Evolutionary conservation across 2,888 invertebrate genomes (phyloP).

Genomic region (Spisula solida): DNA sequence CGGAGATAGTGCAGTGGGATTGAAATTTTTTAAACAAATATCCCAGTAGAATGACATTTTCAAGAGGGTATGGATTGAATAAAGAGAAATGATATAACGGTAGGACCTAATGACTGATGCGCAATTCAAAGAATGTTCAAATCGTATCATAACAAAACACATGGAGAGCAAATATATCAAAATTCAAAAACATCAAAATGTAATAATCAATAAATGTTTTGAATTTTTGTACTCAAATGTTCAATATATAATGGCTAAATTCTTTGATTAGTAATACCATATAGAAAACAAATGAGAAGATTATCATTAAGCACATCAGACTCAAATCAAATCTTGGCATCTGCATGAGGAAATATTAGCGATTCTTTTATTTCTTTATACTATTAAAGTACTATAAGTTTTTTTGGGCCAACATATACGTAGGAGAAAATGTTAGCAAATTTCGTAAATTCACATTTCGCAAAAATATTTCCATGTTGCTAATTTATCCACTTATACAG

Average conservation of each 20-base stretch:
- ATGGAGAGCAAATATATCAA: not conserved
- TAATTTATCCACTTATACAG: no score
- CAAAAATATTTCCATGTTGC: no score
- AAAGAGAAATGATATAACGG: slow-evolving; percentile 6
- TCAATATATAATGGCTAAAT: not conserved
- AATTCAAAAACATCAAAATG: not conserved
- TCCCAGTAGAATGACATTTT: not conserved
- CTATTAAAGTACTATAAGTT: no score
- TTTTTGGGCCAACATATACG: no score
- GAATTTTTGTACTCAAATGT: not conserved
- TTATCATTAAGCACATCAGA: no score
- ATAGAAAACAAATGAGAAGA: no score
- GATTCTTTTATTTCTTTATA: no score
- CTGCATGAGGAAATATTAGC: no score
- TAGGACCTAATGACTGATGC: not conserved
- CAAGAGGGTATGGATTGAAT: not conserved
- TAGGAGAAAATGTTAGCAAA: no score
- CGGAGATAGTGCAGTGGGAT: slow-evolving; percentile 19
- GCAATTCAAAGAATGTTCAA: not conserved
- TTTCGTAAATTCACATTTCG: no score
- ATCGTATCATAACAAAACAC: slow-evolving; percentile 16
- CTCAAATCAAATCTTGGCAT: no score
- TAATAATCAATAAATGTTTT: not conserved
- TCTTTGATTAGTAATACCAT: no score
- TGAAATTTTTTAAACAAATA: slow-evolving; percentile 23